Evolutionary conservation across 2,888 invertebrate species (phyloP), one percentile per base, ranked within the genome.

Genomic region (Chymomyza amoena): DNA sequence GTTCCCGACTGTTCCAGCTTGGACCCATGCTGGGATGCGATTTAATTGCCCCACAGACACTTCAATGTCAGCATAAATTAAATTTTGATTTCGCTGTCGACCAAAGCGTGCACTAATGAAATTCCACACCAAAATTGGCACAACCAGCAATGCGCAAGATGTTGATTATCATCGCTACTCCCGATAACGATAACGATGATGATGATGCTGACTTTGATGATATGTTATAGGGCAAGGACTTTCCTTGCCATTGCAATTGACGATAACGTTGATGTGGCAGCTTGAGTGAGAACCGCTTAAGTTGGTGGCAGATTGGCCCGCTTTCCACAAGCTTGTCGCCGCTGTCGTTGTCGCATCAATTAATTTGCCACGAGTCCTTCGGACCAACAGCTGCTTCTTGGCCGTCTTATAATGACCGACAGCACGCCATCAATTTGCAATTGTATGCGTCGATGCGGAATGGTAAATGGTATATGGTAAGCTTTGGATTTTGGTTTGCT

Each of bases 21-120:
- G 36, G 60, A 15, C 10, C n/a, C 15, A 32, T 32, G 65, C 64
- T n/a, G n/a, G n/a, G 76, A 54, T 75, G 50, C 79, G 70, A 69
- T 75, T 83, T 83, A 83, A 83, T 81, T 83, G 83, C 73, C 76
- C 80, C 73, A 65, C 73, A 78, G 83, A 76, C 81, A 80, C 78
- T 78, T 83, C 76, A 83, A 76, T 83, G 83, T 83, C 81, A 76
- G 81, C 81, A 81, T 81, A 83, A 81, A 81, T 81, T 83, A 81
- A 81, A 81, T 80, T 81, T 81, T 80, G 80, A 81, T 80, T 78
- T 76, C 70, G 66, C 66, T 68, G 65, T 69, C 72, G 59, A 61
- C 67, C 61, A 70, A 64, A 63, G 64, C 73, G 73, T 60, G 57
- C 73, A 65, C 76, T 82, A 80, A 81, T 81, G 80, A 80, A 81